Conservation (phyloP, 2,113 vertebrate genomes). For the Rhinolophus sinicus region DNA sequence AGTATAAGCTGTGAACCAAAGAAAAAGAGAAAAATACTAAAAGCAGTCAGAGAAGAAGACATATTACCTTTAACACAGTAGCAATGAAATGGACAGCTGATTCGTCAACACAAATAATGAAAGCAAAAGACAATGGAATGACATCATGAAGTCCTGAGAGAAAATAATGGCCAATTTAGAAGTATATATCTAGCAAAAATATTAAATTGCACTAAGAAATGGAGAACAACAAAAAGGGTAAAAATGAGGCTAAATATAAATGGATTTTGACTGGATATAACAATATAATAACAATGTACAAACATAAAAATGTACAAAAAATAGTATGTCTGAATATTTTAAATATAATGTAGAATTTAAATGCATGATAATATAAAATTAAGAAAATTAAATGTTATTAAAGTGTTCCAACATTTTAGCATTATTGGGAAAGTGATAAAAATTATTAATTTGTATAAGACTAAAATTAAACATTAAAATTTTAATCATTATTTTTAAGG, state of each 20-base stretch:
- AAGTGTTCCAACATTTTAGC: slow-evolving; percentile 24
- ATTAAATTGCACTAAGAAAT: not conserved
- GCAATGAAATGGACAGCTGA: not conserved
- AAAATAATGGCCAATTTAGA: not conserved
- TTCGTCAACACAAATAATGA: not conserved
- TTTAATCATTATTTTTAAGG: not conserved
- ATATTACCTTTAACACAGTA: not conserved
- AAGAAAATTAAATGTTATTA: not conserved
- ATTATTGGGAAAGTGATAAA: not conserved
- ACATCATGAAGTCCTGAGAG: not conserved
- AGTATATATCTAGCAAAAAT: not conserved
- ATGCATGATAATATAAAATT: not conserved
- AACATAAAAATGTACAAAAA: not conserved
- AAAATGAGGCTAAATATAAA: not conserved
- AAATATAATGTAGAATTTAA: not conserved
- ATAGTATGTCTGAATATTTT: not conserved
- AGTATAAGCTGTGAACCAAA: not conserved
- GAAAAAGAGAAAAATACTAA: not conserved
- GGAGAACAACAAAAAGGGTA: not conserved
- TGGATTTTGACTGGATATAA: not conserved
- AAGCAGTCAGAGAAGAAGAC: not conserved
- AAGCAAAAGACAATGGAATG: not conserved
- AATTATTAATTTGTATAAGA: not conserved
- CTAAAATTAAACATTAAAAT: not conserved
- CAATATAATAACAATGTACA: not conserved